Base-by-base conservation (phyloP, 1,140 invertebrate species). In the Cataglyphis hispanica region DNA sequence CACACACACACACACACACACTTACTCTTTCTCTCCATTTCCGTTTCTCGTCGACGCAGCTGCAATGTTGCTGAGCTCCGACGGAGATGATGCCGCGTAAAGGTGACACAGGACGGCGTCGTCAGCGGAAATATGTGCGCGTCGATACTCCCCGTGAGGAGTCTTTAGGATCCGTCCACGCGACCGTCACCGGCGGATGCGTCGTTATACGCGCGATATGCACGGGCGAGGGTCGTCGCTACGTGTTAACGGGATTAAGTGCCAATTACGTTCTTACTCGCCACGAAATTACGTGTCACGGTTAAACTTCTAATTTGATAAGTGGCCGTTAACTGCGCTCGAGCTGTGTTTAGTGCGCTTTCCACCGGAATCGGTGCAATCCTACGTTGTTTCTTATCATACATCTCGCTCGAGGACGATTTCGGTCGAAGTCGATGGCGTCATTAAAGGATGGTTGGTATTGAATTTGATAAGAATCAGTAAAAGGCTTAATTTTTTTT, bases 291-390 rank as follows among this genome's bases (percentile, higher is more conserved):
- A 86, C 89, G 85, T 85, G 85, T 88, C 66, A 80, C 63, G 89
- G 87, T 89, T 84, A 86, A 92, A 93, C 85, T 92, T 92, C 91
- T 91, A 89, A 93, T 92, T 91, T 86, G 90, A 93, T 92, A 89
- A 92, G 91, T 88, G 88, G 64, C 87, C 84, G 89, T 89, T 92
- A 91, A 88, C 87, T 72, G 84, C 80, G 58, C 70, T 75, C 67
- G 37, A 83, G 77, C 34, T 80, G 64, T 80, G 31, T 69, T 46
- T 80, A 50, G 67, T n/a, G 37, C n/a, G 31, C 53, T 61, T n/a
- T n/a, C 50, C 56, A 16, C 43, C 66, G 19, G n/a, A n/a, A 61
- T n/a, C 56, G 67, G 25, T 56, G 19, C 75, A 40, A 61, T 61
- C 60, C 27, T 19, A 31, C 34, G 64, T 81, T 81, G 50, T 81